Evolutionary conservation across 2,888 invertebrate species (phyloP), one percentile per base, ranked within the genome.

Genomic region (Automeris io): DNA sequence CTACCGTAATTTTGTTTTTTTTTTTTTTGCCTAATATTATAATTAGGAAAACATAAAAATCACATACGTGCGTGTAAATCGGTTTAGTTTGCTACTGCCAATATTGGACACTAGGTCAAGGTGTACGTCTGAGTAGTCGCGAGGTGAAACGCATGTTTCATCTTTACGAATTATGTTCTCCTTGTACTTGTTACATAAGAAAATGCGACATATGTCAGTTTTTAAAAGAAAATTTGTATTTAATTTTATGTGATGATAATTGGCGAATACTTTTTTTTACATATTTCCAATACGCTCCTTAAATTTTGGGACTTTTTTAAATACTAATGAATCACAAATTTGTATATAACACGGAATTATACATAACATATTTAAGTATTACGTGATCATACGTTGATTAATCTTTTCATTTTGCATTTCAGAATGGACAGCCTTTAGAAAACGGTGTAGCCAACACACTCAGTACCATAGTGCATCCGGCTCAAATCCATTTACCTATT

Each of bases 401-500:
- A 2, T 1, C 5, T 2, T 9, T 29, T 18, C 37, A 21, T 19
- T 24, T 22, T 33, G 35, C 49, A 39, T 70, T 73, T 2, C 73
- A 82, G 81, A 75, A 74, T 45, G 70, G 74, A 21, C 73, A 71
- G 51, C 43, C 61, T 21, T 32, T 72, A 16, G 79, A 83, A 45
- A 77, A 76, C 33, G 78, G 82, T 18, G 70, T 81, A 1, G 66
- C 69, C 18, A 78, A 57, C 43, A 58, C 70, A 3, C 57, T 83
- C 12, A 73, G 71, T 46, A 74, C 75, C 1, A 57, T 87, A 38
- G 76, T 87, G 37, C 87, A 87, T 55, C 87, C 87, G 33, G 79
- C 87, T 40, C 86, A 87, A 53, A 74, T 88, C 54, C 87, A 87
- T 54, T 61, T 88, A 11, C 87, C 87, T 1, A 56, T 87, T 32